A percentile compares a stretch with the other conserved stretches of the same genome.
phyloP scores from a whole-genome alignment of 2,113 vertebrate species.

The Pelobates fuscus region DNA sequence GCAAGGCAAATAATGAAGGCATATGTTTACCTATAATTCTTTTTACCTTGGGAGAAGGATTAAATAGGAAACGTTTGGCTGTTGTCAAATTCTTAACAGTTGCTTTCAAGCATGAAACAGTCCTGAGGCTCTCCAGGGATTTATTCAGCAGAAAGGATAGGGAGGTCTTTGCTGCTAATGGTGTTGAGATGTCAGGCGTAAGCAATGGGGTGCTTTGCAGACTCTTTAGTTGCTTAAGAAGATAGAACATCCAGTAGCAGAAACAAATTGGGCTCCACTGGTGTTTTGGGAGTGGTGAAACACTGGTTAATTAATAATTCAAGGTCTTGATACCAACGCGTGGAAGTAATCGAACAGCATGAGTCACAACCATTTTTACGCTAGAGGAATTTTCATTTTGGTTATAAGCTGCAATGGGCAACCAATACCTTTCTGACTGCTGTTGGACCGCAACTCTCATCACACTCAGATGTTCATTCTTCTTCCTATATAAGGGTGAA shows the following conservation, averaged over 20 bases:
- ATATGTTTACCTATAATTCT: constrained; percentile 91
- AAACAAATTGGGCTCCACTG: constrained; percentile 61
- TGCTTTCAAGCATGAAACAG: constrained; percentile 86
- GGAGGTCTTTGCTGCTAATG: constrained; percentile 84
- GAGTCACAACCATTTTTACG: constrained; percentile 59
- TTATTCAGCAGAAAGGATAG: constrained; percentile 82
- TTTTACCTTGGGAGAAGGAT: constrained; percentile 88
- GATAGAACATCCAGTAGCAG: constrained; percentile 78
- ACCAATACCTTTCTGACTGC: not conserved
- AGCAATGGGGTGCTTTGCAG: constrained; percentile 77
- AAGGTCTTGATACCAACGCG: constrained; percentile 62
- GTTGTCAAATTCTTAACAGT: constrained; percentile 89
- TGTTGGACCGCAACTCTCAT: not conserved
- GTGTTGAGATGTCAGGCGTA: constrained; percentile 78
- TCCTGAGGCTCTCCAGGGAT: constrained; percentile 75
- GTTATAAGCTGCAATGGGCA: not conserved
- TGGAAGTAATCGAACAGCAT: constrained; percentile 68
- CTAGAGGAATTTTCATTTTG: constrained; percentile 54
- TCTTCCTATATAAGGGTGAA: not conserved
- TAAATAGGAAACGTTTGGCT: constrained; percentile 88
- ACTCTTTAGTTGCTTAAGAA: constrained; percentile 82
- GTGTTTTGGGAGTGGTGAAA: constrained; percentile 66
- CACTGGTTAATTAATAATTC: constrained; percentile 79
- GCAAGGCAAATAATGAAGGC: constrained; percentile 90
- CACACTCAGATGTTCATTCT: not conserved